These are phyloP conservation scores for Temnothorax ravouxi DNA, from an alignment of 2,888 invertebrate genomes.

Conservation along the genomic window DNA sequence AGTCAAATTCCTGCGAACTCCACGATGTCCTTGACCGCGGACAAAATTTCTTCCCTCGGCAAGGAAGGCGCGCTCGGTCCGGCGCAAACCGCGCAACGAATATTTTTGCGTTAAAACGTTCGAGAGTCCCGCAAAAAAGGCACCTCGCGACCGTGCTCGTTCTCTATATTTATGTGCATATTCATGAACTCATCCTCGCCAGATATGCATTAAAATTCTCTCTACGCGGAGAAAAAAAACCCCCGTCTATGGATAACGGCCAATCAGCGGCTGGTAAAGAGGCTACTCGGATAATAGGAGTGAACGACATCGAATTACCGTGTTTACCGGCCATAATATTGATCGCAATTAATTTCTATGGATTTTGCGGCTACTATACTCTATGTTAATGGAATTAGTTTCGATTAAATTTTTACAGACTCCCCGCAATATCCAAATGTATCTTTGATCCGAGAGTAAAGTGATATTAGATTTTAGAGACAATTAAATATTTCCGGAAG, in stretches of 20 bases:
- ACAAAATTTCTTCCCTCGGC: slow-evolving; percentile 35
- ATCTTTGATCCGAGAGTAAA: background rate
- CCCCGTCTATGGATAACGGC: background rate
- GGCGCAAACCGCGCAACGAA: slow-evolving; percentile 36
- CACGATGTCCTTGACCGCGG: slow-evolving; percentile 31
- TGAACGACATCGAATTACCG: slow-evolving; percentile 14
- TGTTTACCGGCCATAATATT: slow-evolving; percentile 17
- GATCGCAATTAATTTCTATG: slow-evolving; percentile 13
- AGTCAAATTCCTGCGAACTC: background rate
- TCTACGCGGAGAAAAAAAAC: background rate
- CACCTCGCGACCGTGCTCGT: background rate
- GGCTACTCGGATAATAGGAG: background rate
- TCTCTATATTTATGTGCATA: slow-evolving; percentile 50
- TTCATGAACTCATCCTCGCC: slow-evolving; percentile 35
- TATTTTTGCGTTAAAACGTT: slow-evolving; percentile 38
- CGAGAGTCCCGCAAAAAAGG: slow-evolving; percentile 1
- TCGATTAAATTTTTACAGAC: background rate
- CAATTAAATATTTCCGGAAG: background rate
- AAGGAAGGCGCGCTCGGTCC: slow-evolving; percentile 4
- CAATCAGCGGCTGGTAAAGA: slow-evolving; percentile 36
- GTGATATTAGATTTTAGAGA: background rate
- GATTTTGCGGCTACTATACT: background rate
- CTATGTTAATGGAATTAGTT: background rate
- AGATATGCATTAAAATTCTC: slow-evolving; percentile 47
- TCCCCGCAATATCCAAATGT: background rate